Percentiles rank a stretch among this genome's conserved stretches.
Conservation (phyloP, 2,888 invertebrate species). For the Acleris literana region DNA sequence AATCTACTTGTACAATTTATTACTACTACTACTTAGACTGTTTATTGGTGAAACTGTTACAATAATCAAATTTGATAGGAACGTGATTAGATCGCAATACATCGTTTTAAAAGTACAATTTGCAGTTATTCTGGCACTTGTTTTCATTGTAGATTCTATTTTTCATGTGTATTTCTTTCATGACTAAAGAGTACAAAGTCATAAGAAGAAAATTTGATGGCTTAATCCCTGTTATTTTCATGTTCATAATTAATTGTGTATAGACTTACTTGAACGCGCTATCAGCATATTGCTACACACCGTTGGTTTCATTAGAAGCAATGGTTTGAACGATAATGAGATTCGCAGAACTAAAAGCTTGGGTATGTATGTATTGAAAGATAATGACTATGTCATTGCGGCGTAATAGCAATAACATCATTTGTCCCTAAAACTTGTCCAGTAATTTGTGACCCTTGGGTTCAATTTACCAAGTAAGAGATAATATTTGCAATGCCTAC, state of each 20-base stretch:
- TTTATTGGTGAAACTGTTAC: constrained; percentile 16
- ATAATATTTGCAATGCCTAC: no score
- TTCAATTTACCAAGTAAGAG: no score
- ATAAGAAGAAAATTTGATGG: constrained; percentile 1
- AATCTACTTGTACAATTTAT: constrained; percentile 11
- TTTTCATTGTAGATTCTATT: no score
- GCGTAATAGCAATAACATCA: constrained; percentile 27
- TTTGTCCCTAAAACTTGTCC: constrained; percentile 26
- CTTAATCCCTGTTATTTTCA: constrained; percentile 13
- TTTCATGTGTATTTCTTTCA: no score
- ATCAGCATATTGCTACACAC: constrained; percentile 22
- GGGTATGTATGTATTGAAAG: constrained; percentile 17
- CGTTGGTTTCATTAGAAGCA: constrained; percentile 14
- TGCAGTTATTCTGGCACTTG: no score
- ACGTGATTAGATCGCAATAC: neutral
- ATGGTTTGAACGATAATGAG: constrained; percentile 21
- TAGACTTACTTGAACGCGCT: constrained; percentile 10
- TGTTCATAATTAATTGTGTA: constrained; percentile 2
- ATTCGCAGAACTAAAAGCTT: constrained; percentile 22
- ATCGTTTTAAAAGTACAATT: neutral
- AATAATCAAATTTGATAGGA: neutral
- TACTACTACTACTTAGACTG: neutral
- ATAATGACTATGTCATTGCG: constrained; percentile 23
- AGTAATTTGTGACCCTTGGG: constrained; percentile 18
- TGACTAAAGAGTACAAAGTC: neutral